Conservation (phyloP, 2,888 invertebrate genomes). For the Aproaerema taeniolella region DNA sequence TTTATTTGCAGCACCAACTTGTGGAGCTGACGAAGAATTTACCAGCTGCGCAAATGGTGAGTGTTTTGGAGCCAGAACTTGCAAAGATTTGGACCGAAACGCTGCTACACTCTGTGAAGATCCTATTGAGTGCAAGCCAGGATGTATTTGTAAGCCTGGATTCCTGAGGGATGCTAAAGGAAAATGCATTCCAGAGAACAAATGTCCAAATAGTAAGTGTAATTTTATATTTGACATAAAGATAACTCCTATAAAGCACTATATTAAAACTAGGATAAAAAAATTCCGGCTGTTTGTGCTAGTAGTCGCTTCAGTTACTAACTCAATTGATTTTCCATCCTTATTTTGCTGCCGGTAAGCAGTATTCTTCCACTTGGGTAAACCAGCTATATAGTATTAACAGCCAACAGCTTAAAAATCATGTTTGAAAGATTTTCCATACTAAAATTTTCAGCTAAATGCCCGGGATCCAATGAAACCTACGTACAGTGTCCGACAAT, state of each 20-base stretch:
- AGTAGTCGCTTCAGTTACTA: too few species aligned
- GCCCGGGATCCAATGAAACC: background rate
- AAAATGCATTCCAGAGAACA: constrained; percentile 17
- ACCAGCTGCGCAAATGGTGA: background rate
- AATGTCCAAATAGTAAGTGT: constrained; percentile 19
- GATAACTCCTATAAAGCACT: too few species aligned
- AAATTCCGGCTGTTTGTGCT: too few species aligned
- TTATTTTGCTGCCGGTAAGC: too few species aligned
- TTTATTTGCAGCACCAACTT: constrained; percentile 18
- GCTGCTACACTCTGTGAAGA: background rate
- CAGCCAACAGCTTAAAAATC: too few species aligned
- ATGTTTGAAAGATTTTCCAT: too few species aligned
- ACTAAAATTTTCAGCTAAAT: background rate
- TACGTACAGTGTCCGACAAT: background rate
- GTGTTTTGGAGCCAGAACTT: background rate
- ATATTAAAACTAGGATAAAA: too few species aligned
- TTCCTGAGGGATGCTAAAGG: constrained; percentile 13
- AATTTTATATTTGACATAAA: background rate
- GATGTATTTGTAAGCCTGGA: constrained; percentile 17
- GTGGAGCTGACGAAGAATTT: constrained; percentile 14
- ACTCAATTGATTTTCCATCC: too few species aligned
- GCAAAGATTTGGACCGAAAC: background rate
- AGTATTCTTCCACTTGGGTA: too few species aligned
- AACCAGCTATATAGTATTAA: too few species aligned
- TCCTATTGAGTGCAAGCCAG: constrained; percentile 15